phyloP scores from a whole-genome alignment of 2,797 vertebrate species.

The Mus spretus region DNA sequence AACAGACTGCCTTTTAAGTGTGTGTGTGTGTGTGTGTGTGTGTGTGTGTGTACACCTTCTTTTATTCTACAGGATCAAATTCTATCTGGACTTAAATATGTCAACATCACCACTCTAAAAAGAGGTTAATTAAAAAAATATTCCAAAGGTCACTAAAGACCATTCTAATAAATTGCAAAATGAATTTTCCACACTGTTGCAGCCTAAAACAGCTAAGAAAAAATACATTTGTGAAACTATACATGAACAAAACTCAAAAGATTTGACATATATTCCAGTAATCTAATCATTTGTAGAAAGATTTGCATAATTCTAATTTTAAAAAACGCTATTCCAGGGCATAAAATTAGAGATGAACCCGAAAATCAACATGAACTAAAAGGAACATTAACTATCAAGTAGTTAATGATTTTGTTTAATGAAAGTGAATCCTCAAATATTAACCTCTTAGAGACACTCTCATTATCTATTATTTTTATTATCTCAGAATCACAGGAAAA shows the following conservation, averaged over 20 bases:
- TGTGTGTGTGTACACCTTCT: background rate
- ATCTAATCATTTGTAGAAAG: slow-evolving; percentile 64
- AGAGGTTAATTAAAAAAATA: slow-evolving; percentile 70
- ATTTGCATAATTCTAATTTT: slow-evolving; percentile 66
- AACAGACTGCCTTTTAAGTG: background rate
- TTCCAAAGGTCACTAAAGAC: slow-evolving; percentile 65
- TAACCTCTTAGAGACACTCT: slow-evolving; percentile 68
- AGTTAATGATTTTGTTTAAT: slow-evolving; percentile 82
- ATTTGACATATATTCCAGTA: slow-evolving; percentile 32
- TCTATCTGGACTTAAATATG: slow-evolving; percentile 66
- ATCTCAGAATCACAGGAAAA: slow-evolving; percentile 65
- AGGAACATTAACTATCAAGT: slow-evolving; percentile 70
- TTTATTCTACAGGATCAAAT: slow-evolving; percentile 66
- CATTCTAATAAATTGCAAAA: slow-evolving; percentile 65
- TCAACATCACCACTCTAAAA: slow-evolving; percentile 43
- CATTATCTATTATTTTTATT: slow-evolving; percentile 74
- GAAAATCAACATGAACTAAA: slow-evolving; percentile 75
- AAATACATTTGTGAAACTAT: slow-evolving; percentile 34
- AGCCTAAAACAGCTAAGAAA: slow-evolving; percentile 44
- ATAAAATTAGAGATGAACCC: slow-evolving; percentile 74
- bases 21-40: background rate
- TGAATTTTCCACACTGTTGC: slow-evolving; percentile 36
- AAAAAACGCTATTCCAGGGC: slow-evolving; percentile 69
- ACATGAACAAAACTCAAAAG: slow-evolving; percentile 53
- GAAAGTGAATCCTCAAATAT: slow-evolving; percentile 76